Percentiles rank a stretch among this genome's conserved stretches.
Evolutionary conservation across 2,797 vertebrate genomes (phyloP).

Genomic region (Pogonophryne albipinna): DNA sequence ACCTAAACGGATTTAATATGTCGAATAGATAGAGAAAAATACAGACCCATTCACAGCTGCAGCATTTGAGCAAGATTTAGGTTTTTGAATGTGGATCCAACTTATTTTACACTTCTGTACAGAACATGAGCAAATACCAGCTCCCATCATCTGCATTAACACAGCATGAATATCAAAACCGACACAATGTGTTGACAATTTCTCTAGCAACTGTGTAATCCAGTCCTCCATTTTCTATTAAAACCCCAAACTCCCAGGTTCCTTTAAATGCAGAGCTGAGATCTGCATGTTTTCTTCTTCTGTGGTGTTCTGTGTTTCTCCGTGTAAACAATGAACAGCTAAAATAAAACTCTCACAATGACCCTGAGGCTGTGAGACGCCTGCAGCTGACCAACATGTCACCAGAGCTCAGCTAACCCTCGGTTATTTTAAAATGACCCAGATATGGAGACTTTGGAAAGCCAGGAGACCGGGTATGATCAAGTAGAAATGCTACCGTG

Average conservation of each 20-base stretch:
- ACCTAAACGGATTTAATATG: neutral
- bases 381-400: constrained; percentile 23
- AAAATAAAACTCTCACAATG: neutral
- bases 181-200: constrained; percentile 12
- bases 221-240: neutral
- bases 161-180: constrained; percentile 66
- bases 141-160: constrained; percentile 69
- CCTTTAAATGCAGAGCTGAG: neutral
- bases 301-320: neutral
- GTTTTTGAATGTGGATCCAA: constrained; percentile 63
- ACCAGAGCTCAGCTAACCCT: constrained; percentile 22
- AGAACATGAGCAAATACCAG: constrained; percentile 64
- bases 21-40: neutral
- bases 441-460: constrained; percentile 42
- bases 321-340: neutral
- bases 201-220: neutral
- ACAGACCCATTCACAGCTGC: constrained; percentile 38
- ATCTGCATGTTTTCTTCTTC: neutral
- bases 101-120: constrained; percentile 55
- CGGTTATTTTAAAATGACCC: constrained; percentile 60
- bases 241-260: neutral
- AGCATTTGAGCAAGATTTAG: constrained; percentile 61
- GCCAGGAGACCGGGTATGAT: neutral
- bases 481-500: neutral
- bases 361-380: constrained; percentile 11